phyloP scores from a whole-genome alignment of 2,888 invertebrate species.

The Hirudinaria manillensis region DNA sequence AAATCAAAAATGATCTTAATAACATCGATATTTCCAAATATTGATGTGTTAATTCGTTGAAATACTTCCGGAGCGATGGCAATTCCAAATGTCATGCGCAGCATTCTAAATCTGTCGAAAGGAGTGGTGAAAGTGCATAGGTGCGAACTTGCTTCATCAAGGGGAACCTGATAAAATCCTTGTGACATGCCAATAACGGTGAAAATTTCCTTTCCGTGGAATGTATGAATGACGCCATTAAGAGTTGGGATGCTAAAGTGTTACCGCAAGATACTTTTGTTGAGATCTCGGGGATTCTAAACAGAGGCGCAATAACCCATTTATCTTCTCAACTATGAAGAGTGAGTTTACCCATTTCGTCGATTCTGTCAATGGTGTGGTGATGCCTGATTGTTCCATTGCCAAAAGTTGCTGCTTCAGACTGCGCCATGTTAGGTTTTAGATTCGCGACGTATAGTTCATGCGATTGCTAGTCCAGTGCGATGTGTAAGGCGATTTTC shows the following conservation, averaged over 20 bases:
- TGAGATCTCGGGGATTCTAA: constrained; percentile 31
- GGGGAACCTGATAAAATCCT: constrained; percentile 39
- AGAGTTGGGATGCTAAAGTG: constrained; percentile 34
- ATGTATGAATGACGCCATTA: constrained; percentile 26
- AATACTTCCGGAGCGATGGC: constrained; percentile 34
- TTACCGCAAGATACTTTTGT: constrained; percentile 28
- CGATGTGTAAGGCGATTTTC: too few relatives aligned
- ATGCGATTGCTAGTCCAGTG: too few relatives aligned
- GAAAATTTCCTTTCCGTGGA: constrained; percentile 35
- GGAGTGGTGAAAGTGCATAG: constrained; percentile 39
- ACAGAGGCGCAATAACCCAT: constrained; percentile 34
- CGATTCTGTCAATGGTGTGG: constrained; percentile 20
- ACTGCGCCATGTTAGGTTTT: too few relatives aligned
- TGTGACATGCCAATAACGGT: constrained; percentile 36
- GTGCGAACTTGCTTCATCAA: constrained; percentile 37
- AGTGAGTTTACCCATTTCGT: constrained; percentile 39
- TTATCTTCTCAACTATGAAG: constrained; percentile 34
- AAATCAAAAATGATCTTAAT: constrained; percentile 35
- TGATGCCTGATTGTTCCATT: not conserved
- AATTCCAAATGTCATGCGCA: constrained; percentile 38
- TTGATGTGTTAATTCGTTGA: constrained; percentile 33
- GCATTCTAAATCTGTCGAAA: constrained; percentile 33
- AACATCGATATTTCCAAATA: constrained; percentile 34
- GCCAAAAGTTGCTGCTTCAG: not conserved
- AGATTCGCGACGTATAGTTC: too few relatives aligned